Evolutionary conservation across 2,797 vertebrate species (phyloP), one percentile per base, ranked within the genome.

Genomic region (Melanitta fusca): DNA sequence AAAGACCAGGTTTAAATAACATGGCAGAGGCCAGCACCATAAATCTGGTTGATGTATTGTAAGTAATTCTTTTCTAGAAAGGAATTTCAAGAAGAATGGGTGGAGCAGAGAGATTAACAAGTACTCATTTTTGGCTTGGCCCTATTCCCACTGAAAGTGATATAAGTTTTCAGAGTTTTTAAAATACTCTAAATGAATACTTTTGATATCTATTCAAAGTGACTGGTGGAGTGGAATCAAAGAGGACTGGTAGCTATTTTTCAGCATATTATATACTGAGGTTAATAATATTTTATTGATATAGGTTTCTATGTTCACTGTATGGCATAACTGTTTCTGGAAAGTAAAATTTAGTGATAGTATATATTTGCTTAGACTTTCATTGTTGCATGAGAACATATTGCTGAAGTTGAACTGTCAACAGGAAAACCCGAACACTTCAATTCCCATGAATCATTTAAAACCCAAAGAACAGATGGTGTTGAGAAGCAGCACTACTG

Each of bases 381-480:
- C 27, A 21, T 80, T 43, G 28, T 84, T 88, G 77, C 77, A 32
- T 24, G 41, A 70, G 69, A 88, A 92, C 41, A 90, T 64, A 91
- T 41, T 95, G 80, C 69, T 90, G 32, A 94, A 86, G 68, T 58
- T 85, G 69, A 97, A 81, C 61, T 77, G 87, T 94, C 89, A 92
- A 81, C 22, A 94, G 82, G 69, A 83, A 91, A 93, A 94, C 11
- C 24, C 0, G 14, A 95, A 80, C 65, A 82, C 39, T 95, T 94
- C 54, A 87, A 90, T 78, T 89, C 78, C 75, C 41, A 93, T 66
- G 96, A 95, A 95, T 92, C 15, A 89, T 89, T 97, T 96, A 69
- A 94, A 95, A 93, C 54, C 36, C 80, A 89, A 91, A 86, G 77
- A 95, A 93, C 88, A 97, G 95, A 97, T 89, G 90, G 88, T 47